Base-by-base conservation (phyloP, 2,113 vertebrate genomes). In the Typhlomys cinereus region DNA sequence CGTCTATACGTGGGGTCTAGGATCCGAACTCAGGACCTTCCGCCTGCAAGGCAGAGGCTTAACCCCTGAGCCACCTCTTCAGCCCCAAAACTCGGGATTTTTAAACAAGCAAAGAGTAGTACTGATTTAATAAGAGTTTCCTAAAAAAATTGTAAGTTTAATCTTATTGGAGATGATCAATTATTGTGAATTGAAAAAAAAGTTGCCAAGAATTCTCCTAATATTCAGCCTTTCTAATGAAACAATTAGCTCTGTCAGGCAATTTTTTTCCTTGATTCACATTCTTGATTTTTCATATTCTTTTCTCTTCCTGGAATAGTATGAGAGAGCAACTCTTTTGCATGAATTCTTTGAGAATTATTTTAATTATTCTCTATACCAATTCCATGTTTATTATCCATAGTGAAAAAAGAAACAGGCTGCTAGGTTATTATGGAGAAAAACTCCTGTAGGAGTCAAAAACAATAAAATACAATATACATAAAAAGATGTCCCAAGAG, bases 241-340 rank as follows among this genome's bases (percentile, higher is more conserved):
- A 92, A 93, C 88, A 82, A 91, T 89, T 89, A 88, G 29, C 36
- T 88, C 50, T 82, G 59, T 41, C 52, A 69, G 44, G 36, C 70
- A 92, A 88, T 2, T 57, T 90, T 90, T 88, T 34, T 59, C 54
- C 4, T 67, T 50, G 90, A 54, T 41, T 21, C 61, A 74, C 89
- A 75, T 78, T 93, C 20, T 36, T 93, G 36, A 70, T 64, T 88
- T 69, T 88, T 81, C 41, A 85, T 71, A 94, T 90, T 81, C 29
- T 67, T 69, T 75, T 78, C 13, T 91, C 41, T 71, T 27, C 57
- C 57, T 95, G 54, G 50, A 95, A 91, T 89, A 59, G 14, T 57
- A 21, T 73, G 25, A 69, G 27, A 88, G 54, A 92, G 27, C 2
- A 93, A 88, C 18, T 41, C 36, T 69, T 92, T 79, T 52, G 13